phyloP scores from a whole-genome alignment of 1,140 invertebrate genomes.

The Hypothenemus hampei region DNA sequence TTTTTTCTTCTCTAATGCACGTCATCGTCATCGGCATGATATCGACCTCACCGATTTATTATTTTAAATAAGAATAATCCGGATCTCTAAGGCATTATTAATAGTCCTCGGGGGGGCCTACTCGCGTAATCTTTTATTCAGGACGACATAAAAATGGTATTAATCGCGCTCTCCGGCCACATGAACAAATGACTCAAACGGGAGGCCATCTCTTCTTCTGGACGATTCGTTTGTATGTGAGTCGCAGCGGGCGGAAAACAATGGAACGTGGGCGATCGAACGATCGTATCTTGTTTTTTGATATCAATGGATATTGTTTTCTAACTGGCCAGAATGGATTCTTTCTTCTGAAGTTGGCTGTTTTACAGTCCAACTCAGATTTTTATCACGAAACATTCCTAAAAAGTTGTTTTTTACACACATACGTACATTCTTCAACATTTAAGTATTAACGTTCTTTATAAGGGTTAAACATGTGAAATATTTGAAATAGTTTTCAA shows the following conservation, averaged over 20 bases:
- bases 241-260: constrained; percentile 26
- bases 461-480: too few relatives aligned
- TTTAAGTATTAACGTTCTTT: too few relatives aligned
- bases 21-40: too few relatives aligned
- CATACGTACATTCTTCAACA: too few relatives aligned
- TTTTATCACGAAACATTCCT: too few relatives aligned
- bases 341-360: too few relatives aligned
- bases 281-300: constrained; percentile 27
- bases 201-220: constrained; percentile 23
- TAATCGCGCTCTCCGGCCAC: constrained; percentile 27
- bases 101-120: too few relatives aligned
- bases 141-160: constrained; percentile 26
- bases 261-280: constrained; percentile 26
- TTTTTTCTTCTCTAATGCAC: too few relatives aligned
- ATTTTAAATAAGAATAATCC: constrained; percentile 22
- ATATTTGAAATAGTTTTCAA: too few relatives aligned
- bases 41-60: too few relatives aligned
- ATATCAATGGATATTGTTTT: constrained; percentile 21
- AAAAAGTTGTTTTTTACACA: too few relatives aligned
- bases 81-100: constrained; percentile 20
- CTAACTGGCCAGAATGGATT: constrained; percentile 11
- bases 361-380: too few relatives aligned
- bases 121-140: constrained; percentile 19
- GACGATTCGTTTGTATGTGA: constrained; percentile 24
- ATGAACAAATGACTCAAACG: constrained; percentile 26